phyloP scores from a whole-genome alignment of 2,888 invertebrate genomes.

The Operophtera brumata region DNA sequence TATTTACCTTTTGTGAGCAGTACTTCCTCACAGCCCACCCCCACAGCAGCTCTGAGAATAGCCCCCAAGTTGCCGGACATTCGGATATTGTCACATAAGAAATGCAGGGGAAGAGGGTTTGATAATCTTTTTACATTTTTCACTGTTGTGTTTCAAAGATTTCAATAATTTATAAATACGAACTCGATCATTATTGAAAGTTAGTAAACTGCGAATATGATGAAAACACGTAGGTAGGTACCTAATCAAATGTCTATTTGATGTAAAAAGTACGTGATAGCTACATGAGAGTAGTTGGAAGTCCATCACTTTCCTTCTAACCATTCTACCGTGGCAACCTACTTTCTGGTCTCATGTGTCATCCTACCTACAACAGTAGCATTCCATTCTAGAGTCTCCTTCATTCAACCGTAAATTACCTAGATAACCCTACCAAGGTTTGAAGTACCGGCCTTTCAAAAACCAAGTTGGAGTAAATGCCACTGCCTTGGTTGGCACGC shows the following conservation, averaged over 20 bases:
- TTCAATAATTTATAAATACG: constrained; percentile 73
- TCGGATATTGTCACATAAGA: constrained; percentile 93
- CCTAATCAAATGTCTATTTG: too few relatives aligned
- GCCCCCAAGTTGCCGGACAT: constrained; percentile 95
- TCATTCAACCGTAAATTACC: constrained; percentile 10
- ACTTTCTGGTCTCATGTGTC: constrained; percentile 15
- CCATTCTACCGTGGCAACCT: constrained; percentile 9
- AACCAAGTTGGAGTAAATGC: too few relatives aligned
- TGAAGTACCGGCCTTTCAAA: neutral
- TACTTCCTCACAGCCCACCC: constrained; percentile 87
- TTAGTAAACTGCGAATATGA: neutral
- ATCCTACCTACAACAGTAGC: constrained; percentile 5
- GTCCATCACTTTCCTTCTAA: constrained; percentile 5
- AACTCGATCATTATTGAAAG: too few relatives aligned
- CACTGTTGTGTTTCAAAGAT: constrained; percentile 80
- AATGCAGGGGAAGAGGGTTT: constrained; percentile 84
- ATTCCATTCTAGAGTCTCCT: constrained; percentile 3
- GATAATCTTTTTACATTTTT: constrained; percentile 58
- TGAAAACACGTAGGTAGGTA: too few relatives aligned
- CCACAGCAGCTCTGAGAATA: constrained; percentile 89
- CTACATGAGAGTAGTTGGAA: too few relatives aligned
- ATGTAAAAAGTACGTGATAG: too few relatives aligned
- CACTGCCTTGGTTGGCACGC: too few relatives aligned
- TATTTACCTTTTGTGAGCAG: constrained; percentile 88
- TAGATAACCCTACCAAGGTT: neutral